These are phyloP conservation scores for Cyanocitta stelleri DNA, from an alignment of 2,113 vertebrate genomes.

Conservation along the genomic window DNA sequence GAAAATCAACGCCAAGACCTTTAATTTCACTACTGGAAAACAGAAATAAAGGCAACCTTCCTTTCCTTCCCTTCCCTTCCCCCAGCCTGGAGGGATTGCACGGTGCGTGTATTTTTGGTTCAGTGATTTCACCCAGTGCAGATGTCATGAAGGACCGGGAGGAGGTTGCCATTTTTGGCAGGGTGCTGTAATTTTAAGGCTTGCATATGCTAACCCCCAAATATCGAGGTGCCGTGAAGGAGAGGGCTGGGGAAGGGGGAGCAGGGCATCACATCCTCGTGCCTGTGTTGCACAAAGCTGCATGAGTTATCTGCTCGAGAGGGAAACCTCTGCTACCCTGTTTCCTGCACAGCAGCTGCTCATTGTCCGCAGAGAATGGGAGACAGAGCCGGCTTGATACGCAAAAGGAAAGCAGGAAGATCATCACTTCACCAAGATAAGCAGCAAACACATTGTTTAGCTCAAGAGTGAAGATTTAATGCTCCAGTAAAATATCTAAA, in stretches of 20 bases:
- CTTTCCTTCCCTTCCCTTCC: background rate
- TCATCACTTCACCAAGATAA: slow-evolving; percentile 50
- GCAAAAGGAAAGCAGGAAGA: slow-evolving; percentile 41
- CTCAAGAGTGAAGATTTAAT: slow-evolving; percentile 19
- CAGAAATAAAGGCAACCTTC: slow-evolving; percentile 8
- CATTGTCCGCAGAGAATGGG: slow-evolving; percentile 35
- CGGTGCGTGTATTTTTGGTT: background rate
- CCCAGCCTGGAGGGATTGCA: background rate
- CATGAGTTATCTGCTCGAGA: background rate
- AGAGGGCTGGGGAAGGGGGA: background rate
- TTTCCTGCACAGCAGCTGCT: slow-evolving; percentile 34
- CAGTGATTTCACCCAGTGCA: slow-evolving; percentile 12
- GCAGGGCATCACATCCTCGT: background rate
- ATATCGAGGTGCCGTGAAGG: background rate
- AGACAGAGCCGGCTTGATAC: background rate
- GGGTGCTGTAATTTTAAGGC: background rate
- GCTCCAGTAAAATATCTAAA: background rate
- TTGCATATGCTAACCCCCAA: background rate
- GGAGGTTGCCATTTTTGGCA: slow-evolving; percentile 22
- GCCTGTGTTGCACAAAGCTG: background rate
- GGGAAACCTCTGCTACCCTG: slow-evolving; percentile 16
- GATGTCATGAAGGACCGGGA: background rate
- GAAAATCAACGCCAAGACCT: background rate
- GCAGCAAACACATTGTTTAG: slow-evolving; percentile 27
- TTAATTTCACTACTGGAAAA: background rate